Percentiles rank a stretch among this genome's conserved stretches.
Conservation (phyloP, 2,888 invertebrate genomes). For the Caenorhabditis sp. region DNA sequence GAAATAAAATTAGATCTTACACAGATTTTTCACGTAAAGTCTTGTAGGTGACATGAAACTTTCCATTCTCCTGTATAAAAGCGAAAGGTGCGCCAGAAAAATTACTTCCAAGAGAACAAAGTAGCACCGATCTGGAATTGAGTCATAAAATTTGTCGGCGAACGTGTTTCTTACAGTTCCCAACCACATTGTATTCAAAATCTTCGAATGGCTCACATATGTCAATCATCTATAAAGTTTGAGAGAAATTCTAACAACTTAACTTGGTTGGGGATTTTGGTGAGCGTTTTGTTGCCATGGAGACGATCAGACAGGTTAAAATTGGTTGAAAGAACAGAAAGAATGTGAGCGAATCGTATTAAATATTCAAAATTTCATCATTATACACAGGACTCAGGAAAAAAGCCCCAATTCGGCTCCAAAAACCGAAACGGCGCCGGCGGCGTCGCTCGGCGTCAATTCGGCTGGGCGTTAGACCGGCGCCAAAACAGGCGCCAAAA, state of each 20-base stretch:
- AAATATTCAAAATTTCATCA: too few relatives aligned
- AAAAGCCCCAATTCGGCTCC: too few relatives aligned
- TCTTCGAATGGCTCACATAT: conserved; percentile 48
- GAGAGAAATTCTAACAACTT: not conserved
- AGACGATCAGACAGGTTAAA: too few relatives aligned
- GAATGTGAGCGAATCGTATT: too few relatives aligned
- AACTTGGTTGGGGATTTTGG: too few relatives aligned
- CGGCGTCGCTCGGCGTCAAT: too few relatives aligned
- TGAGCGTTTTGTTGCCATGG: not conserved
- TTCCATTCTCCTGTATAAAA: conserved; percentile 9
- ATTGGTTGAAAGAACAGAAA: too few relatives aligned
- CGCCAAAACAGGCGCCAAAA: too few relatives aligned
- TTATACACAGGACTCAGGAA: too few relatives aligned
- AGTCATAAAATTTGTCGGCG: not conserved
- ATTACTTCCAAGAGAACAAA: conserved; percentile 13
- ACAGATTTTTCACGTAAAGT: conserved; percentile 12
- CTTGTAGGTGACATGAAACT: conserved; percentile 2
- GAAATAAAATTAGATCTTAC: not conserved
- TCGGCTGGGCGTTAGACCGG: too few relatives aligned
- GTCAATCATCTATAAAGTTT: conserved; percentile 23
- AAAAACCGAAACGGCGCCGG: too few relatives aligned
- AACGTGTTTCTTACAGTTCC: conserved; percentile 20
- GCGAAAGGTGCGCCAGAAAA: not conserved
- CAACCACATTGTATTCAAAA: conserved; percentile 47
- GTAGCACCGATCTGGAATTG: conserved; percentile 22